These are phyloP conservation scores for Onychomys arenicola DNA, from an alignment of 2,797 vertebrate genomes.

Conservation along the genomic window DNA sequence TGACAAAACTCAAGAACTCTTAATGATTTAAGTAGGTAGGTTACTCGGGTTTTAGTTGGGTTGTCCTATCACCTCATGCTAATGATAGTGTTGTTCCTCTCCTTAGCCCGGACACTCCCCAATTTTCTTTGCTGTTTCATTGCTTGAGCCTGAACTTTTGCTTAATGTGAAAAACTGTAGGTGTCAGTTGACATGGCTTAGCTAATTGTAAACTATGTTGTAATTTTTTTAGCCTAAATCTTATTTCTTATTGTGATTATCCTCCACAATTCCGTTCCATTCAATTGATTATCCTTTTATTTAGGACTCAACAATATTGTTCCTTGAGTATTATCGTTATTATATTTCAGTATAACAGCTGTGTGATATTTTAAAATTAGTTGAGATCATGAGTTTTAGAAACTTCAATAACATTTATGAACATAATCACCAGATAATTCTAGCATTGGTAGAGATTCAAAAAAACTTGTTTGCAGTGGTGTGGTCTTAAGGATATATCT, in stretches of 20 bases:
- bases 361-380: not conserved
- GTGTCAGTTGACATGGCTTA: not conserved
- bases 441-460: not conserved
- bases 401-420: slow-evolving; percentile 26
- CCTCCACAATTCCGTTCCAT: not conserved
- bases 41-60: not conserved
- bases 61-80: not conserved
- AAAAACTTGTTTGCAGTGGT: not conserved
- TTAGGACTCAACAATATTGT: not conserved
- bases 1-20: not conserved
- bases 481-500: not conserved
- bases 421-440: not conserved
- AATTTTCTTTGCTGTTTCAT: not conserved
- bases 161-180: not conserved
- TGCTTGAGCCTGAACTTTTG: not conserved
- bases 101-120: not conserved
- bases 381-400: not conserved
- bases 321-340: not conserved
- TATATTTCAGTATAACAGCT: not conserved
- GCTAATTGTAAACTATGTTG: not conserved
- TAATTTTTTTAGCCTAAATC: not conserved
- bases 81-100: not conserved
- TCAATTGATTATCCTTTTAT: not conserved
- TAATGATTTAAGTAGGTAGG: not conserved
- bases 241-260: not conserved